phyloP scores from a whole-genome alignment of 2,888 invertebrate species.

The Exocentrus adspersus region DNA sequence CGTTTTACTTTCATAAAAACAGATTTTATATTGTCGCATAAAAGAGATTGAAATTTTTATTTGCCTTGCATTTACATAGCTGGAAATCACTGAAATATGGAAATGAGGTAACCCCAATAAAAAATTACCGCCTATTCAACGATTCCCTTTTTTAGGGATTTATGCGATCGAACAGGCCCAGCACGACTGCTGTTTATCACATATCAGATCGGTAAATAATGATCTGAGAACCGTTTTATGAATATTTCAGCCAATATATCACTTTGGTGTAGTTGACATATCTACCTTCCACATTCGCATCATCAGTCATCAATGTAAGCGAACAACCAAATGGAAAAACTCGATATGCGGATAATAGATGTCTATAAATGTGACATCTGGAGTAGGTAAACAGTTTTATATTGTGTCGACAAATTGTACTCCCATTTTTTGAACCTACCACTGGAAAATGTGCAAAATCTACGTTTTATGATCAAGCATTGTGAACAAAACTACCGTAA shows the following conservation, averaged over 20 bases:
- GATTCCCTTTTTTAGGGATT: background rate
- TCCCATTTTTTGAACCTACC: background rate
- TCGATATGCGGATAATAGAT: conserved; percentile 17
- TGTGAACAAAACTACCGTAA: too few relatives aligned
- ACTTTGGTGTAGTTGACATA: conserved; percentile 20
- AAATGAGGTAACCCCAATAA: background rate
- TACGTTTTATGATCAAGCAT: too few relatives aligned
- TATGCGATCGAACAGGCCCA: conserved; percentile 1
- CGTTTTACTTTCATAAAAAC: too few relatives aligned
- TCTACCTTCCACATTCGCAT: conserved; percentile 23
- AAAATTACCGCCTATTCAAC: background rate
- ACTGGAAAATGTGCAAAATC: background rate
- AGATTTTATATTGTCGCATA: too few relatives aligned
- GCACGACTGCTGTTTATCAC: conserved; percentile 9
- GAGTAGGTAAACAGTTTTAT: conserved; percentile 14
- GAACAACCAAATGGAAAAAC: conserved; percentile 14
- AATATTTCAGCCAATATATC: conserved; percentile 24
- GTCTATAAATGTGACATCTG: conserved; percentile 8
- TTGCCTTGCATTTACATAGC: too few relatives aligned
- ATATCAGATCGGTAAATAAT: conserved; percentile 15
- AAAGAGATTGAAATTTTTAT: too few relatives aligned
- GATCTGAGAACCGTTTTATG: conserved; percentile 20
- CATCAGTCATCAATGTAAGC: conserved; percentile 33
- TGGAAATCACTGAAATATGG: background rate
- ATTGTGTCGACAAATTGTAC: background rate